These are phyloP conservation scores for Leptinotarsa texana DNA, from an alignment of 1,140 invertebrate genomes.

Conservation along the genomic window DNA sequence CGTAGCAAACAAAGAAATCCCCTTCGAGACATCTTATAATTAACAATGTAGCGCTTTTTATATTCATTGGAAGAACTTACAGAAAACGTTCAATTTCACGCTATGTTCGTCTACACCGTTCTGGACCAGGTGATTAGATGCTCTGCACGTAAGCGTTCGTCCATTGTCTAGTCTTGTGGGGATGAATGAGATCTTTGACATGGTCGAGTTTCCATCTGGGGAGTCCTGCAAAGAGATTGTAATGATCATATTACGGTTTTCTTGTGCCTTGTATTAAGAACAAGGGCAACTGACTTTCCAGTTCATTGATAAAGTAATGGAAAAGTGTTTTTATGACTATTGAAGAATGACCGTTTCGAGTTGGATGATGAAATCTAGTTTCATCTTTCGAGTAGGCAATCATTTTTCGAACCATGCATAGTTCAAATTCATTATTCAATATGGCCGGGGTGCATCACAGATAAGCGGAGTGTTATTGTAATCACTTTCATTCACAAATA, in stretches of 20 bases:
- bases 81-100: conserved; percentile 81
- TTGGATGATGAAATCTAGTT: too few relatives aligned
- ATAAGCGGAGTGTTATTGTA: too few relatives aligned
- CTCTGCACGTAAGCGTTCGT: conserved; percentile 76
- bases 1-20: conserved; percentile 24
- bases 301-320: too few relatives aligned
- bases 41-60: conserved; percentile 34
- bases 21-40: conserved; percentile 29
- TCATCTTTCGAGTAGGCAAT: too few relatives aligned
- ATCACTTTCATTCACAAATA: too few relatives aligned
- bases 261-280: too few relatives aligned
- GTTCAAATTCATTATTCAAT: too few relatives aligned
- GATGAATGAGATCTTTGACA: conserved; percentile 73
- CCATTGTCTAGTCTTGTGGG: conserved; percentile 78
- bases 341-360: too few relatives aligned
- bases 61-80: conserved; percentile 64
- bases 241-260: background rate
- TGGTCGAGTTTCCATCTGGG: conserved; percentile 78
- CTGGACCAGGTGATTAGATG: conserved; percentile 76
- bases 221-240: conserved; percentile 63
- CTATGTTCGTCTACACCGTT: conserved; percentile 74
- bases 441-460: too few relatives aligned
- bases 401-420: too few relatives aligned
- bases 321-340: too few relatives aligned
- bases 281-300: too few relatives aligned